Percentiles rank a stretch among this genome's conserved stretches.
These are phyloP conservation scores for Dryoscopus gambensis DNA, from an alignment of 2,113 vertebrate species.

Conservation along the genomic window DNA sequence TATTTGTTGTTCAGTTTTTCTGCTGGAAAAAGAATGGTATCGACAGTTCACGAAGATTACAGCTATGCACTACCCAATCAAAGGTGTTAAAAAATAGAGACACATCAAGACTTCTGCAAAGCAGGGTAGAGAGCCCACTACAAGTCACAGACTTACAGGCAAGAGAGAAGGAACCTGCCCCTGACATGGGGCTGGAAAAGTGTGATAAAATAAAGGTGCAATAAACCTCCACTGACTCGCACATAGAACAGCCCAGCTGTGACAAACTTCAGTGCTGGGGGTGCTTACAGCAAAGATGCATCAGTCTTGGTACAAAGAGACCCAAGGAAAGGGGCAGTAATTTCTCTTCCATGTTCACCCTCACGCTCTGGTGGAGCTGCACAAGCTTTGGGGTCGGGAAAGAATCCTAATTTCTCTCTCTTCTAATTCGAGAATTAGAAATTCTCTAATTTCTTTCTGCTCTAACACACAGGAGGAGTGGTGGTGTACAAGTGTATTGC, in stretches of 20 bases:
- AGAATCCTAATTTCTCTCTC: neutral
- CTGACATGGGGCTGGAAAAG: accelerated
- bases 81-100: accelerated
- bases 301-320: neutral
- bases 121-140: neutral
- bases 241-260: accelerated
- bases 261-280: neutral
- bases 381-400: neutral
- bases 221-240: accelerated
- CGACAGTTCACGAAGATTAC: neutral
- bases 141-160: neutral
- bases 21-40: accelerated
- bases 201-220: neutral
- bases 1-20: neutral
- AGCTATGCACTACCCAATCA: neutral
- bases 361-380: neutral
- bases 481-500: accelerated
- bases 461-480: neutral
- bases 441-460: too few relatives aligned
- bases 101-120: neutral
- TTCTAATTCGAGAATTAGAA: too few relatives aligned
- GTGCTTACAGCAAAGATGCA: neutral
- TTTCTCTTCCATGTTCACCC: accelerated
- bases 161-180: neutral
- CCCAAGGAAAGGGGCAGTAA: too few relatives aligned